Evolutionary conservation across 2,113 vertebrate genomes (phyloP).

Genomic region (Sarotherodon lohbergeri): DNA sequence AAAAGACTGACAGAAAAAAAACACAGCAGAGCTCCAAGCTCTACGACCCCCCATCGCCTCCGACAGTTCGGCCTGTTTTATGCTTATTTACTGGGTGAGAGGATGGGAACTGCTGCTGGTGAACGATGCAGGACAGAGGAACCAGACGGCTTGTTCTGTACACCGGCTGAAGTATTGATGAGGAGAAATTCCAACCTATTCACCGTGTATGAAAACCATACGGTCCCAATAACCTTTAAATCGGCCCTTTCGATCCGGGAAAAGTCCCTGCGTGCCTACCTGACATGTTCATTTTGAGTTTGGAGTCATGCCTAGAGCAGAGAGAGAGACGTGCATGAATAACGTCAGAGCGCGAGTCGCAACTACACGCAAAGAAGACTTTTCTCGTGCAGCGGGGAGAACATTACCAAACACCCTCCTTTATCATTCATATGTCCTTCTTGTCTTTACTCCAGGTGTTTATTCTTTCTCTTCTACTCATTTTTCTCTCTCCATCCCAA

Average conservation of each 20-base stretch:
- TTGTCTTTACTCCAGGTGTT: neutral
- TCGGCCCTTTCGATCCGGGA: neutral
- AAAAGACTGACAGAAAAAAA: constrained; percentile 55
- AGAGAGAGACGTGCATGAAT: neutral
- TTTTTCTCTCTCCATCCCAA: neutral
- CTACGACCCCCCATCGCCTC: neutral
- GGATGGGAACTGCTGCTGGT: constrained; percentile 64
- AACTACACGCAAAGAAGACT: neutral
- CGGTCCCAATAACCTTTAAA: neutral
- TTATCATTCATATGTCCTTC: neutral
- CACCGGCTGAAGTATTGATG: neutral
- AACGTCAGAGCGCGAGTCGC: neutral
- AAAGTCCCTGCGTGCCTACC: neutral
- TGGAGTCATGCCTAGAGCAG: neutral
- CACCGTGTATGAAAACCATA: rapidly evolving
- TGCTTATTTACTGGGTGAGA: constrained; percentile 81
- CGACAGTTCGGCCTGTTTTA: constrained; percentile 76
- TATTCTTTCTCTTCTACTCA: neutral
- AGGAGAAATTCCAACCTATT: neutral
- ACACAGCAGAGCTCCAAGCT: constrained; percentile 41
- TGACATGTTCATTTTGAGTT: neutral
- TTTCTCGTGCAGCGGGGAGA: neutral
- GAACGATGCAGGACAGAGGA: neutral
- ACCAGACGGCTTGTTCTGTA: neutral
- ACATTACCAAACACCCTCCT: neutral